phyloP scores from a whole-genome alignment of 1,140 invertebrate genomes.

The Pararge aegeria region DNA sequence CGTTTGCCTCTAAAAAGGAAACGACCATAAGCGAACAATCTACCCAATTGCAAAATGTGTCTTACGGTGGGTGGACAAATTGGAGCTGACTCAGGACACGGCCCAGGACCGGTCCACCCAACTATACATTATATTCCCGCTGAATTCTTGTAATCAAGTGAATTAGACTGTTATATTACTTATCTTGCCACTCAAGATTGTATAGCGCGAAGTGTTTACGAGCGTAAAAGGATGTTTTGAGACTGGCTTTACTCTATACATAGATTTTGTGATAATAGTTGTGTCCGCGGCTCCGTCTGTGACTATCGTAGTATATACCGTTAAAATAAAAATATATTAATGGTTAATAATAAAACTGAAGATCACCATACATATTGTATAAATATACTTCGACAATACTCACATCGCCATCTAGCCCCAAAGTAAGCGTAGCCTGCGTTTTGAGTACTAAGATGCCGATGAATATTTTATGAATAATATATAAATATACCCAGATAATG shows the following conservation, averaged over 20 bases:
- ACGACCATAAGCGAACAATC: conserved; percentile 39
- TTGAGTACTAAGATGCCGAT: too few relatives aligned
- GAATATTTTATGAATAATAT: too few relatives aligned
- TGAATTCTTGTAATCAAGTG: conserved; percentile 36
- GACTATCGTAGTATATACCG: too few relatives aligned
- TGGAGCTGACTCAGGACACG: conserved; percentile 40
- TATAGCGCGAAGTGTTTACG: conserved; percentile 12
- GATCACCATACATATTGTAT: too few relatives aligned
- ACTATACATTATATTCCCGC: conserved; percentile 35
- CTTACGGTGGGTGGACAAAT: conserved; percentile 43
- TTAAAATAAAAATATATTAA: too few relatives aligned
- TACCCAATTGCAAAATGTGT: conserved; percentile 44
- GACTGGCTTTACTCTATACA: background rate
- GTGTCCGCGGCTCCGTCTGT: too few relatives aligned
- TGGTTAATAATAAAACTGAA: too few relatives aligned
- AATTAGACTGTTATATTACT: conserved; percentile 33
- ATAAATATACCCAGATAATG: too few relatives aligned
- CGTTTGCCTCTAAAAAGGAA: conserved; percentile 38
- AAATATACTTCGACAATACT: too few relatives aligned
- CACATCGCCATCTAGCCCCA: too few relatives aligned
- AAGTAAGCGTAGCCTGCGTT: too few relatives aligned
- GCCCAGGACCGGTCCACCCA: conserved; percentile 29
- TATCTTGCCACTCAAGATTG: conserved; percentile 25
- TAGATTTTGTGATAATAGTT: background rate
- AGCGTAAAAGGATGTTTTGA: conserved; percentile 3